Evolutionary conservation across 2,113 vertebrate genomes (phyloP).

Genomic region (Anolis carolinensis): DNA sequence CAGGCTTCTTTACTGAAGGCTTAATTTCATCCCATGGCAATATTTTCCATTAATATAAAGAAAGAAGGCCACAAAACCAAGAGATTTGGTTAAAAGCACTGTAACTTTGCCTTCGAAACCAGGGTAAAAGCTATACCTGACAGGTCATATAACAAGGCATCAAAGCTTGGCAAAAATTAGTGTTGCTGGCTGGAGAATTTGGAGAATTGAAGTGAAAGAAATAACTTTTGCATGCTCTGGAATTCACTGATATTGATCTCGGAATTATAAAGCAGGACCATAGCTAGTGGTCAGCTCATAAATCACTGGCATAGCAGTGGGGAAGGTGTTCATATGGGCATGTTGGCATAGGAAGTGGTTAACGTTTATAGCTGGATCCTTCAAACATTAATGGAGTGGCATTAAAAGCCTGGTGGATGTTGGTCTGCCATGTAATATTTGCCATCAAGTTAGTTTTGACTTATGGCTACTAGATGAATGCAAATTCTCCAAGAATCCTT

Average conservation of each 20-base stretch:
- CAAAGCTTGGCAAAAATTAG: too few species aligned
- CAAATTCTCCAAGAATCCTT: too few species aligned
- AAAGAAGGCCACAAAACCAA: background rate
- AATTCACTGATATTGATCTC: background rate
- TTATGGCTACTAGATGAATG: too few species aligned
- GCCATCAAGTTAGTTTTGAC: too few species aligned
- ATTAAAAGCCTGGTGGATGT: background rate
- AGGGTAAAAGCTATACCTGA: too few species aligned
- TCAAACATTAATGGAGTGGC: background rate
- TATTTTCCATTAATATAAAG: background rate
- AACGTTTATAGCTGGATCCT: background rate
- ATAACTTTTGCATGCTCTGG: too few species aligned
- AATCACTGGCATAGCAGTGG: too few species aligned
- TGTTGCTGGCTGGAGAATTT: too few species aligned
- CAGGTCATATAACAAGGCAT: too few species aligned
- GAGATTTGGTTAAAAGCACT: background rate
- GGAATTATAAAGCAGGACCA: background rate
- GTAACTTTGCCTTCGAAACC: background rate
- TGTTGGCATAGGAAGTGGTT: background rate
- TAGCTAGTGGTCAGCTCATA: background rate
- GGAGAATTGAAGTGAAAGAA: too few species aligned
- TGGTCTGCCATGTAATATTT: background rate
- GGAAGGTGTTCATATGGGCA: background rate
- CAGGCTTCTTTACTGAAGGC: constrained; percentile 6
- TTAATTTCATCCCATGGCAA: background rate